These are phyloP conservation scores for Entomobrya multifasciata DNA, from an alignment of 2,888 invertebrate species.

Conservation along the genomic window DNA sequence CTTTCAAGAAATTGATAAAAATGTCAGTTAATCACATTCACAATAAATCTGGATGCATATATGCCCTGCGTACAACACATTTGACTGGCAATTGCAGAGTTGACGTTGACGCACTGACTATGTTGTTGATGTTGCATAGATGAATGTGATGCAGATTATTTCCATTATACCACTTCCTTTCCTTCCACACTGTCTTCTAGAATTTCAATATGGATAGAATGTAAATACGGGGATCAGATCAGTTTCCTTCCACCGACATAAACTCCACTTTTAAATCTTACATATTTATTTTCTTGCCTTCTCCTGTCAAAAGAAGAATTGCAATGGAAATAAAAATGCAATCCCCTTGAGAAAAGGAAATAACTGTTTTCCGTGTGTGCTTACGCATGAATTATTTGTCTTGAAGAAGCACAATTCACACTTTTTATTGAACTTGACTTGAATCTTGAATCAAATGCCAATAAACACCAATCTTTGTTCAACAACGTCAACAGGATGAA, in stretches of 20 bases:
- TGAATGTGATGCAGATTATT: too few relatives aligned
- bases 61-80: neutral
- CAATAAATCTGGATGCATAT: neutral
- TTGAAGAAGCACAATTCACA: neutral
- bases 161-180: neutral
- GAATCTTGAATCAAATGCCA: too few relatives aligned
- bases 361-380: neutral
- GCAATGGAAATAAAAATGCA: conserved; percentile 36
- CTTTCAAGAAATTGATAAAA: conserved; percentile 26
- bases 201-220: neutral
- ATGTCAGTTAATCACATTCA: neutral
- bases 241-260: neutral
- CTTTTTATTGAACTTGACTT: neutral
- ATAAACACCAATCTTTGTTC: neutral
- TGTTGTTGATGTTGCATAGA: neutral
- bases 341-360: conserved; percentile 44
- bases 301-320: neutral
- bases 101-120: conserved; percentile 43
- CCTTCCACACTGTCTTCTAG: neutral
- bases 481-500: neutral
- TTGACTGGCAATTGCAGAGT: neutral
- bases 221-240: neutral
- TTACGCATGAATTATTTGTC: neutral
- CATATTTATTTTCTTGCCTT: neutral
- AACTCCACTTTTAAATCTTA: neutral